Percentiles rank a stretch among this genome's conserved stretches.
Evolutionary conservation across 1,140 invertebrate species (phyloP).

Genomic region (Drosophila mojavensis): DNA sequence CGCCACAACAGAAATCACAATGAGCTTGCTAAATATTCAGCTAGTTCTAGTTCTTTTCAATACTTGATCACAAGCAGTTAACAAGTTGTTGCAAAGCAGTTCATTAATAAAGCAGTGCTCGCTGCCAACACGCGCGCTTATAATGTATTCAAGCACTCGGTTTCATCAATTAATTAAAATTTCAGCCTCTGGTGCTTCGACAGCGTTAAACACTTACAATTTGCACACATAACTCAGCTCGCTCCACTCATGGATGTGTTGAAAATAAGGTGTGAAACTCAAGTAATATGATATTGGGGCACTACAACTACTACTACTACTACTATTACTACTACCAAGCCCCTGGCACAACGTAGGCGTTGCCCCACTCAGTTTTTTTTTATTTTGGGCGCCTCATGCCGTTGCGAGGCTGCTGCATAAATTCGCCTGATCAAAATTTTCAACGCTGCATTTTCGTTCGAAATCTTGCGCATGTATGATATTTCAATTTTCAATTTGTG

Average conservation of each 20-base stretch:
- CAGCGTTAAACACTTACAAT: constrained; percentile 8
- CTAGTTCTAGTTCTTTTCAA: constrained; percentile 8
- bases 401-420: constrained; percentile 64
- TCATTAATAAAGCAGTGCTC: constrained; percentile 18
- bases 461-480: constrained; percentile 68
- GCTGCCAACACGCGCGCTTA: not conserved
- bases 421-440: constrained; percentile 69
- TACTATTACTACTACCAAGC: constrained; percentile 1
- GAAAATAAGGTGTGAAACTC: constrained; percentile 72
- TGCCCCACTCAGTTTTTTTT: constrained; percentile 25
- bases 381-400: constrained; percentile 5
- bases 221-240: constrained; percentile 12
- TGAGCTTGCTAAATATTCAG: accelerated
- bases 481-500: constrained; percentile 81
- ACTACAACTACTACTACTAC: not conserved
- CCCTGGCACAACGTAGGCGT: constrained; percentile 47
- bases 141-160: constrained; percentile 24
- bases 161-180: constrained; percentile 66
- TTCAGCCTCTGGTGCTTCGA: constrained; percentile 42
- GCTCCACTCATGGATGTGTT: constrained; percentile 11
- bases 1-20: constrained; percentile 9
- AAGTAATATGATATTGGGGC: constrained; percentile 22
- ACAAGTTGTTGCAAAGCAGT: constrained; percentile 23
- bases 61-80: constrained; percentile 46
- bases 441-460: constrained; percentile 58